Conservation (phyloP, 2,888 invertebrate genomes). For the Pseudococcus jackbeardsleyi region DNA sequence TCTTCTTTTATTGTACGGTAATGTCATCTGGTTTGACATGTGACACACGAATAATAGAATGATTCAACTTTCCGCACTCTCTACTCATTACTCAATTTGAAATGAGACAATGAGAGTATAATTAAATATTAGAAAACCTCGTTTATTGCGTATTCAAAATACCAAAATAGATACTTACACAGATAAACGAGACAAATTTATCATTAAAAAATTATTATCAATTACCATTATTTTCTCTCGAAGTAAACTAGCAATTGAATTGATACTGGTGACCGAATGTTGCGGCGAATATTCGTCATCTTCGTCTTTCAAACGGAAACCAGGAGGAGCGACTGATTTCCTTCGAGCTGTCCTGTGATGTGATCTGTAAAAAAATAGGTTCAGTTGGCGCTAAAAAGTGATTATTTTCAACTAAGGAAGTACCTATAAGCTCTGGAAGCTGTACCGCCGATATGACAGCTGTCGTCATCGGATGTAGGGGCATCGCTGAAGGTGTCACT, state of each 20-base stretch:
- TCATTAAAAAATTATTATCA: background rate
- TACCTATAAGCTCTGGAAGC: slow-evolving; percentile 68
- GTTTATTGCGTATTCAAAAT: too few relatives aligned
- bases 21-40: slow-evolving; percentile 77
- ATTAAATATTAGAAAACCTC: background rate
- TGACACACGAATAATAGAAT: background rate
- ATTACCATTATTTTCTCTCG: slow-evolving; percentile 85
- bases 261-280: slow-evolving; percentile 87
- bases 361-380: background rate
- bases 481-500: slow-evolving; percentile 72
- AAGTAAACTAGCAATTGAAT: slow-evolving; percentile 85
- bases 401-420: background rate
- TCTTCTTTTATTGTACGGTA: slow-evolving; percentile 80
- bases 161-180: background rate
- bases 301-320: slow-evolving; percentile 78
- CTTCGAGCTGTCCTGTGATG: slow-evolving; percentile 43
- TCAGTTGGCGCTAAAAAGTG: background rate
- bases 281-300: slow-evolving; percentile 72
- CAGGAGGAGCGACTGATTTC: slow-evolving; percentile 74
- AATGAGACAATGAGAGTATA: background rate
- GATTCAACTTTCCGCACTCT: background rate
- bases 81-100: background rate
- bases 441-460: slow-evolving; percentile 69
- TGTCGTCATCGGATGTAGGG: slow-evolving; percentile 70
- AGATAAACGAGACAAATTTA: background rate